phyloP scores from a whole-genome alignment of 2,797 vertebrate species.

The Sardinella longiceps region DNA sequence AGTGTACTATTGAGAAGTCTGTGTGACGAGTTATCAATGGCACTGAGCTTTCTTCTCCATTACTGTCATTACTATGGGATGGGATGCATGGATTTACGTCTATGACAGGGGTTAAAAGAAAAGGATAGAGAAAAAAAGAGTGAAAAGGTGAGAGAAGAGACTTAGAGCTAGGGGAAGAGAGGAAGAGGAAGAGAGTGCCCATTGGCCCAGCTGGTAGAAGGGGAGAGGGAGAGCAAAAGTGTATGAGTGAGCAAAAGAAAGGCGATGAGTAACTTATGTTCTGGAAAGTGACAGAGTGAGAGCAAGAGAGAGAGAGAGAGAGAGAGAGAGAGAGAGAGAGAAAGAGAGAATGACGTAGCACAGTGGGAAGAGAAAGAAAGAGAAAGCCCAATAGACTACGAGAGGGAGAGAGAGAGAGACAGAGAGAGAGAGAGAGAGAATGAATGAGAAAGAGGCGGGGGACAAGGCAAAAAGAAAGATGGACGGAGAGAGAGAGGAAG shows the following conservation, averaged over 20 bases:
- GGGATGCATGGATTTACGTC: not conserved
- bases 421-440: not conserved
- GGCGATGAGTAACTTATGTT: not conserved
- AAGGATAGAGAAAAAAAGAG: not conserved
- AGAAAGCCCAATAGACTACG: not conserved
- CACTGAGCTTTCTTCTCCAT: not conserved
- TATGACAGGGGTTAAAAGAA: not conserved
- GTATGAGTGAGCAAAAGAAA: not conserved
- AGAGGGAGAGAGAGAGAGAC: too few relatives aligned
- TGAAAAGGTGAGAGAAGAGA: not conserved
- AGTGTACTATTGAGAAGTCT: not conserved
- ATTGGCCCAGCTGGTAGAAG: not conserved
- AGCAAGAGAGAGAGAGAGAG: not conserved
- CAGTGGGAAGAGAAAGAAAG: too few relatives aligned
- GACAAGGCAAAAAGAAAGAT: not conserved
- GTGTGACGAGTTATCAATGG: not conserved
- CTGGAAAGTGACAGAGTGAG: not conserved
- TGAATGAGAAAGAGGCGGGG: not conserved
- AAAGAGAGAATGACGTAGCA: too few relatives aligned
- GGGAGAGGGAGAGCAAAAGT: not conserved
- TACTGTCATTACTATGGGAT: too few relatives aligned
- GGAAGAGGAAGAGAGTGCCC: not conserved
- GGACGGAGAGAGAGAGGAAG: too few relatives aligned
- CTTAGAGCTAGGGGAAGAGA: not conserved
- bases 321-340: too few relatives aligned